Conservation (phyloP, 2,797 vertebrate genomes). For the Enteromius viviparus region DNA sequence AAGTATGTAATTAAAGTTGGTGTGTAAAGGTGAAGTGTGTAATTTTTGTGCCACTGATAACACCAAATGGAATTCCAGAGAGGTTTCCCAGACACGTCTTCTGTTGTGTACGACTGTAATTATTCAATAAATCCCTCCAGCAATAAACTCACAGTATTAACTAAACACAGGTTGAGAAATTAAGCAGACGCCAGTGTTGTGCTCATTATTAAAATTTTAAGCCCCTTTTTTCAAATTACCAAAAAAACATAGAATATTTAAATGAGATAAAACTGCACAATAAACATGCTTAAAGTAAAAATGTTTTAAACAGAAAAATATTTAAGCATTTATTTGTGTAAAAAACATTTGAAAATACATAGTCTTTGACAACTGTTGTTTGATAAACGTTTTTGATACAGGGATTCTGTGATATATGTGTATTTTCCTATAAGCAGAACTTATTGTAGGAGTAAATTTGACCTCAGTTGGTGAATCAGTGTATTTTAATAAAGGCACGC, state of each 20-base stretch:
- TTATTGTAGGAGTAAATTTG: background rate
- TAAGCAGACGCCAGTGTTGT: background rate
- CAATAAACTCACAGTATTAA: background rate
- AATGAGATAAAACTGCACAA: background rate
- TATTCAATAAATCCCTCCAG: background rate
- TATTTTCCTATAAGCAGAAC: background rate
- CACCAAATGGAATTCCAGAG: background rate
- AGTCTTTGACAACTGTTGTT: background rate
- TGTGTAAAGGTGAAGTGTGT: conserved; percentile 17
- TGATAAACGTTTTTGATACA: background rate
- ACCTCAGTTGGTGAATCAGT: background rate
- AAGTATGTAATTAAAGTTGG: conserved; percentile 16
- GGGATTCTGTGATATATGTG: background rate
- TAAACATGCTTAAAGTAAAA: background rate
- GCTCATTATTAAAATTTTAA: background rate
- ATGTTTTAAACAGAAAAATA: background rate
- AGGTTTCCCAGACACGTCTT: background rate
- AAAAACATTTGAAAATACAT: background rate
- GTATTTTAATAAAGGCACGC: too few relatives aligned
- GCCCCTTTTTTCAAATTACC: background rate
- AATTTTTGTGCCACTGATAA: conserved; percentile 20
- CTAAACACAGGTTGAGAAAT: background rate
- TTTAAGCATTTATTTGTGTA: background rate
- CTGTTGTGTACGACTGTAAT: background rate
- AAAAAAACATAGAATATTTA: background rate